Evolutionary conservation across 2,113 vertebrate genomes (phyloP), one percentile per base, ranked within the genome.

Genomic region (Ciconia boyciana): DNA sequence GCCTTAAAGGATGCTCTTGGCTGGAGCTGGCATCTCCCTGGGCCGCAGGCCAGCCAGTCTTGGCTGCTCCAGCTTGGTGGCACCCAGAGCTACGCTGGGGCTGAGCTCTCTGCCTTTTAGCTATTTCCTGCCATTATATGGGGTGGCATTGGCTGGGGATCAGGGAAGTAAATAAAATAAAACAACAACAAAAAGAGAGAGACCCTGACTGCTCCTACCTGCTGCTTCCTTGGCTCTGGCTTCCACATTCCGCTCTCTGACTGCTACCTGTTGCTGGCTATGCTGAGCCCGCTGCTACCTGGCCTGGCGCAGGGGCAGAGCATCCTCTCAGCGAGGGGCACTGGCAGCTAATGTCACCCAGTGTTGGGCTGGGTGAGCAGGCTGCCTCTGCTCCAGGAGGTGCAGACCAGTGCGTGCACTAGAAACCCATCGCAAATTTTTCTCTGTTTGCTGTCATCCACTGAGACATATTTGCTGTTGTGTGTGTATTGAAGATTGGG

Each of bases 341-440:
- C 52, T 18, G 20, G 4, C 3, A 8, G 39, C 29, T 5, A 7
- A 1, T 10, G 55, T 16, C 31, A 22, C 69, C 75, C 44, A 2
- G 13, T 1, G 16, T 2, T 7, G 22, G 39, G 32, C 64, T n/a
- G 52, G 46, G 26, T 1, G 6, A 36, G n/a, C 46, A 6, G 22
- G 31, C n/a, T 13, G 60, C 31, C 49, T 14, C 70, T 13, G 70
- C 49, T 11, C 24, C 19, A 2, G 36, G 18, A 20, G 25, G 28
- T 5, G 29, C n/a, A 14, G 69, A 13, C 7, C 36, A 7, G 41
- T 1, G 15, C 2, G 3, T 5, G 10, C 0, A 1, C 34, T 17
- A 9, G 20, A 34, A 43, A 22, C 31, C 36, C 46, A 25, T 14
- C 7, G 7, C 24, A 9, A 0, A 0, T 52, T 64, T 36, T 41